Conservation (phyloP, 2,113 vertebrate genomes). For the Scomber japonicus region DNA sequence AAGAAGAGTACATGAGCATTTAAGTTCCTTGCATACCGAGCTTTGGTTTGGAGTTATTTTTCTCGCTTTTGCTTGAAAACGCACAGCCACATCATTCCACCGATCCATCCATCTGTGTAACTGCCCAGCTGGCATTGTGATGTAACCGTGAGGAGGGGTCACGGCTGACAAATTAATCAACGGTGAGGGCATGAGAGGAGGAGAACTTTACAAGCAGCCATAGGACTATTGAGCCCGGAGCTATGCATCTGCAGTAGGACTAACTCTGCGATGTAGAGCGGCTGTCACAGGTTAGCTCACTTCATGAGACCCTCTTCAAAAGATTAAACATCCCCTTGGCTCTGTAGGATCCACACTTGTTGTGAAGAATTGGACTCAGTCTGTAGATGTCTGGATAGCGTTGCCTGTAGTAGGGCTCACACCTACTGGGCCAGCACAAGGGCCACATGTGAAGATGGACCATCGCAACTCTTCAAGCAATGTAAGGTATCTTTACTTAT, state of each 20-base stretch:
- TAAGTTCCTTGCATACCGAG: neutral
- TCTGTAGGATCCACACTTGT: constrained; percentile 18
- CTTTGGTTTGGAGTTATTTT: constrained; percentile 8
- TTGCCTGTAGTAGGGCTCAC: constrained; percentile 23
- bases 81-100: constrained; percentile 14
- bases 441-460: constrained; percentile 68
- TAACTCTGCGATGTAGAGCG: constrained; percentile 22
- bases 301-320: neutral
- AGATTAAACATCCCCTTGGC: neutral
- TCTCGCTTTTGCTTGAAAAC: constrained; percentile 8
- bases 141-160: constrained; percentile 44
- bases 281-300: neutral
- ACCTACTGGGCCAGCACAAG: constrained; percentile 29
- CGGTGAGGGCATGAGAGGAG: constrained; percentile 39
- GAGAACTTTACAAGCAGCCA: constrained; percentile 35
- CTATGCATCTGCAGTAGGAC: constrained; percentile 29
- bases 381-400: constrained; percentile 5
- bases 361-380: constrained; percentile 32
- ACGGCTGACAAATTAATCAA: constrained; percentile 46
- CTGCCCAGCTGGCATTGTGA: constrained; percentile 52
- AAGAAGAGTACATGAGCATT: neutral
- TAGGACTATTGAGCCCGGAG: constrained; percentile 13
- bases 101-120: constrained; percentile 43
- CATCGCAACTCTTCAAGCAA: constrained; percentile 41
- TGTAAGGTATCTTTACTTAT: constrained; percentile 66